Evolutionary conservation across 2,888 invertebrate genomes (phyloP).

Genomic region (Antheraea assamensis): DNA sequence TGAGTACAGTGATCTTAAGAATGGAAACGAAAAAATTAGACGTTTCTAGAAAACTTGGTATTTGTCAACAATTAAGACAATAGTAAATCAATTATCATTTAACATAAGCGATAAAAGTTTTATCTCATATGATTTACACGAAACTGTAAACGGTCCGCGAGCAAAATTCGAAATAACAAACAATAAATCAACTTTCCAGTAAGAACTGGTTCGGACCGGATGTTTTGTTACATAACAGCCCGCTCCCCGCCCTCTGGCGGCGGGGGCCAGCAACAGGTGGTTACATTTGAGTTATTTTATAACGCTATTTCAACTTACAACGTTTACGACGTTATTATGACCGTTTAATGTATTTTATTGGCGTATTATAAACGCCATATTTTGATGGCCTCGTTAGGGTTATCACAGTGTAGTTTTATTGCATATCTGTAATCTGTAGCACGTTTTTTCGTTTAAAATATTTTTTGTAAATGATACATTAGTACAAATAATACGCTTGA

Average conservation of each 20-base stretch:
- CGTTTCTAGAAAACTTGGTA: not conserved
- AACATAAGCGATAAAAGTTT: constrained; percentile 12
- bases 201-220: constrained; percentile 45
- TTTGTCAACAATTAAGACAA: not conserved
- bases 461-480: too few relatives aligned
- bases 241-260: constrained; percentile 29
- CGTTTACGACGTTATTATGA: constrained; percentile 17
- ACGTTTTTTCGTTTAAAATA: too few relatives aligned
- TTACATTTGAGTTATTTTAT: constrained; percentile 63
- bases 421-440: not conserved
- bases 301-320: constrained; percentile 25
- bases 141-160: not conserved
- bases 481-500: too few relatives aligned
- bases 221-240: constrained; percentile 53
- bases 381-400: constrained; percentile 9
- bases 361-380: constrained; percentile 17
- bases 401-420: not conserved
- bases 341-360: constrained; percentile 14
- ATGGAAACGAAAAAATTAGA: too few relatives aligned
- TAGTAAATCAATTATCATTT: constrained; percentile 9
- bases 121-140: not conserved
- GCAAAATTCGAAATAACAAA: constrained; percentile 1
- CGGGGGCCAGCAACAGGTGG: constrained; percentile 62
- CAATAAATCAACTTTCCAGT: constrained; percentile 37
- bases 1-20: too few relatives aligned